A percentile compares a stretch with the other conserved stretches of the same genome.
phyloP scores from a whole-genome alignment of 2,888 invertebrate genomes.

The Magallana nippona region DNA sequence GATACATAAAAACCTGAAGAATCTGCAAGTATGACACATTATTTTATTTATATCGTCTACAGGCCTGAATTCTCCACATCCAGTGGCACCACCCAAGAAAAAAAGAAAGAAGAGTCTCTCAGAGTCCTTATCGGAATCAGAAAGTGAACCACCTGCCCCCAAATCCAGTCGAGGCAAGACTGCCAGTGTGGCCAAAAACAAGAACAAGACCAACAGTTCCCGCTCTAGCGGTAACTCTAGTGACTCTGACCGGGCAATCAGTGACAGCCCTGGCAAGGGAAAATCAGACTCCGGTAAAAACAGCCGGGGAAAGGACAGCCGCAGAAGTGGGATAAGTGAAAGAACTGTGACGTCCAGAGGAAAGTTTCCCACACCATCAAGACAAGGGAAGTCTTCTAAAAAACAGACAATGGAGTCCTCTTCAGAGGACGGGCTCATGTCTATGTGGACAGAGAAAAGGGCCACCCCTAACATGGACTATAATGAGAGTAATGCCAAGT shows the following conservation, averaged over 20 bases:
- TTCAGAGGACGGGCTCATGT: constrained; percentile 49
- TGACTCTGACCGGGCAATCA: constrained; percentile 40
- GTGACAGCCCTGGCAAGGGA: constrained; percentile 44
- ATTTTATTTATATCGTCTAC: not conserved
- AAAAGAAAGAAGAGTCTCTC: constrained; percentile 46
- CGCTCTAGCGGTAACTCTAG: not conserved
- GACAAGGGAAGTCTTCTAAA: constrained; percentile 51
- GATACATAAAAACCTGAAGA: too few relatives aligned
- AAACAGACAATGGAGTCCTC: constrained; percentile 49
- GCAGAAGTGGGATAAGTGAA: constrained; percentile 24
- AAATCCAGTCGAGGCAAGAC: constrained; percentile 28
- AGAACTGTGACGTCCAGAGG: constrained; percentile 46
- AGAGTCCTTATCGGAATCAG: constrained; percentile 39
- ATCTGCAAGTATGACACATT: not conserved
- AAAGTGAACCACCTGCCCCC: constrained; percentile 32
- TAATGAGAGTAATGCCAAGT: constrained; percentile 72
- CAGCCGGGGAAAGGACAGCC: constrained; percentile 37
- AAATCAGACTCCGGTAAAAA: constrained; percentile 45
- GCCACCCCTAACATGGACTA: constrained; percentile 72
- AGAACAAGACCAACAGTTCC: not conserved
- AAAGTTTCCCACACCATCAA: constrained; percentile 40
- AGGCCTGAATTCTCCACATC: constrained; percentile 52
- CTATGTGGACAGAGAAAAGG: constrained; percentile 68
- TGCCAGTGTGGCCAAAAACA: not conserved
- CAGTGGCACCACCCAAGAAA: constrained; percentile 49